phyloP scores from a whole-genome alignment of 2,113 vertebrate genomes.

The Alectura lathami region DNA sequence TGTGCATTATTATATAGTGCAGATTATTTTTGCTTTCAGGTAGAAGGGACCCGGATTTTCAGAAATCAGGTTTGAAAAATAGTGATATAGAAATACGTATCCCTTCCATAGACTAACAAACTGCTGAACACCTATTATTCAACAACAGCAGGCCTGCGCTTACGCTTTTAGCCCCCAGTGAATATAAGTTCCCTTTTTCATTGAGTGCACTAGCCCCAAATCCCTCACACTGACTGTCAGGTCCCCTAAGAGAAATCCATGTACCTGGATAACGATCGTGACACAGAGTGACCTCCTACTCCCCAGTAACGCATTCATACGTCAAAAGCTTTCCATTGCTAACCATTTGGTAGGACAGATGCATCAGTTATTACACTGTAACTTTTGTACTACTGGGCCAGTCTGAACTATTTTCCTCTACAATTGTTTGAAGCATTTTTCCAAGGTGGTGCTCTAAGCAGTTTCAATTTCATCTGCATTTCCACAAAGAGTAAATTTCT shows the following conservation, averaged over 20 bases:
- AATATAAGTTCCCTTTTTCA: neutral
- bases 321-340: neutral
- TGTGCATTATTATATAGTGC: too few relatives aligned
- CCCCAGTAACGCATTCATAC: neutral
- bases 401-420: neutral
- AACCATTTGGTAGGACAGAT: neutral
- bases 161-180: neutral
- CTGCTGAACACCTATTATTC: neutral
- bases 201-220: neutral
- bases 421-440: neutral
- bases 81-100: accelerated
- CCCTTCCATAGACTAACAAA: neutral
- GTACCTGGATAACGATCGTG: neutral
- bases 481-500: neutral
- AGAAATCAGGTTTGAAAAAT: neutral
- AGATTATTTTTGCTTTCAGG: too few relatives aligned
- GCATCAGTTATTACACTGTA: neutral
- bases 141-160: neutral
- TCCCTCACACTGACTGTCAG: neutral
- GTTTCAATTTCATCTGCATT: neutral
- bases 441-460: neutral
- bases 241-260: neutral
- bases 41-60: too few relatives aligned
- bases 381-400: neutral
- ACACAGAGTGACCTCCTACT: neutral